Conservation (phyloP, 2,113 vertebrate genomes). For the Phylloscopus whistleri region DNA sequence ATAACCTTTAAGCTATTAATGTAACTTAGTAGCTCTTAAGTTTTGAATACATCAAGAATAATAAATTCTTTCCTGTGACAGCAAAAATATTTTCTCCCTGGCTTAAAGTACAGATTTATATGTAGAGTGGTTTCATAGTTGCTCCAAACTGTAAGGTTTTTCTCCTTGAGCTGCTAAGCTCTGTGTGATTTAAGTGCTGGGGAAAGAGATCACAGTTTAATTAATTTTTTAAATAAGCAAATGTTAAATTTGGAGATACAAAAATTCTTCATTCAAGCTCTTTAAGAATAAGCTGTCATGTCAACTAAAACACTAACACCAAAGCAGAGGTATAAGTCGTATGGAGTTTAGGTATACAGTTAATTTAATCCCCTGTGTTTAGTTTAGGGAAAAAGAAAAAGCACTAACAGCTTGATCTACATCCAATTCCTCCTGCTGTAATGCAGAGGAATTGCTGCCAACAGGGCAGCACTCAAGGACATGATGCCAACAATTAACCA, state of each 20-base stretch:
- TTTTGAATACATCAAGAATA: neutral
- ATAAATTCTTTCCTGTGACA: neutral
- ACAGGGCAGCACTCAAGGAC: neutral
- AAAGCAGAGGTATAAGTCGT: neutral
- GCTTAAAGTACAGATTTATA: neutral
- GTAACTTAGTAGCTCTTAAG: neutral
- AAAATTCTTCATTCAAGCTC: neutral
- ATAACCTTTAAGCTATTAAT: neutral
- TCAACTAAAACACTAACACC: neutral
- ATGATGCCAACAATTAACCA: neutral
- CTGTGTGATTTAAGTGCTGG: neutral
- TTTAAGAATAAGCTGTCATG: neutral
- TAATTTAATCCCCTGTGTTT: neutral
- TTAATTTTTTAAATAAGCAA: slow-evolving; percentile 18
- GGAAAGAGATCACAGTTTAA: neutral
- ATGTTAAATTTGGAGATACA: neutral
- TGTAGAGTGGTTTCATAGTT: neutral
- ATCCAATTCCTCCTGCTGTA: neutral
- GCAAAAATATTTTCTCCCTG: neutral
- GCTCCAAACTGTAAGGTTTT: neutral
- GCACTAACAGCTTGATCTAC: neutral
- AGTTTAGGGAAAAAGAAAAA: neutral
- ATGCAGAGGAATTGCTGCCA: neutral
- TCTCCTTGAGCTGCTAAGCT: neutral
- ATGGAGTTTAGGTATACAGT: neutral